These are phyloP conservation scores for Aphaenogaster rudis DNA, from an alignment of 1,140 invertebrate genomes.

Conservation along the genomic window DNA sequence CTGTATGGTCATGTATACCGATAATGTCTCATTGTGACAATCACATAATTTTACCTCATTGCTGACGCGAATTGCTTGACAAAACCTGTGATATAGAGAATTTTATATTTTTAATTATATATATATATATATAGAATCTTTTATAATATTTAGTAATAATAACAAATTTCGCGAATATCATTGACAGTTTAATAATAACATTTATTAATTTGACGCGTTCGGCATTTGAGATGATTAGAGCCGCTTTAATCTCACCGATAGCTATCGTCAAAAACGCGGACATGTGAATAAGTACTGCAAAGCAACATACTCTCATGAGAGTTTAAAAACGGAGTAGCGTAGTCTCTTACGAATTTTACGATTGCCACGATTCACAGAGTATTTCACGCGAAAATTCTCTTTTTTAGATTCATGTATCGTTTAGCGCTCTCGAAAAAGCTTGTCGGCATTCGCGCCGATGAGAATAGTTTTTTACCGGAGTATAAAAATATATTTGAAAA, in stretches of 20 bases:
- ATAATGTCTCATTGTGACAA: not conserved
- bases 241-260: no score
- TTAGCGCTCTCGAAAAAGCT: not conserved
- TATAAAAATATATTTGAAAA: conserved; percentile 11
- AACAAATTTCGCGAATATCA: no score
- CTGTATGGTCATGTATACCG: not conserved
- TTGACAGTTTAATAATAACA: no score
- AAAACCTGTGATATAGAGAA: no score
- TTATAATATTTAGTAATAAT: no score
- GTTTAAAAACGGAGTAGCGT: not conserved
- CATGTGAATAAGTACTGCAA: no score
- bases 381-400: not conserved
- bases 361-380: not conserved
- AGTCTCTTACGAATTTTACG: not conserved
- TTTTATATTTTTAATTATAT: no score
- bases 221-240: no score
- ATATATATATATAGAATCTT: no score
- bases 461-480: not conserved
- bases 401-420: not conserved
- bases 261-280: no score
- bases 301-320: not conserved
- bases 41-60: not conserved
- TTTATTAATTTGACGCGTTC: no score
- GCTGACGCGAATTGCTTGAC: no score
- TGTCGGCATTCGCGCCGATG: not conserved